Evolutionary conservation across 2,113 vertebrate species (phyloP).

Genomic region (Heteronetta atricapilla): DNA sequence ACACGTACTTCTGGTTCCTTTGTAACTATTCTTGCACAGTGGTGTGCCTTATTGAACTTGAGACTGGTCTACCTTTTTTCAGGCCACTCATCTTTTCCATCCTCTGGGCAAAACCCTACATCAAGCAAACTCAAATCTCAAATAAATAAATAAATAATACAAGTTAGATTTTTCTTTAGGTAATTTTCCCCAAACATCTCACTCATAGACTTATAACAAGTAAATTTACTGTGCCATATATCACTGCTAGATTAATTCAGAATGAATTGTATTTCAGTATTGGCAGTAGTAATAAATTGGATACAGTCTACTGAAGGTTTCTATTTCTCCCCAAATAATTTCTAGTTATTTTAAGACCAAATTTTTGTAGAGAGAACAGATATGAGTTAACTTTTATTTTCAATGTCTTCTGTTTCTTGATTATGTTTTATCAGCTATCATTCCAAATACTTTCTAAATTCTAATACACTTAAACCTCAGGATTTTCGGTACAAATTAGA

Average conservation of each 20-base stretch:
- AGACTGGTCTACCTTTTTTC: background rate
- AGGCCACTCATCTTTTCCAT: background rate
- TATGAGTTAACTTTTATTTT: background rate
- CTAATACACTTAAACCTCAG: background rate
- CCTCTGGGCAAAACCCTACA: background rate
- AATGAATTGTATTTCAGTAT: background rate
- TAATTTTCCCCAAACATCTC: background rate
- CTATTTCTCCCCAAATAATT: background rate
- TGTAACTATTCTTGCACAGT: background rate
- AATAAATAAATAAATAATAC: background rate
- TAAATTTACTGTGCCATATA: background rate
- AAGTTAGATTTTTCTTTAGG: constrained; percentile 7
- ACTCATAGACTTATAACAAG: constrained; percentile 7
- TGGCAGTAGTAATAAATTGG: background rate
- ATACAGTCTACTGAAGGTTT: background rate
- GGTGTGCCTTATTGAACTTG: background rate
- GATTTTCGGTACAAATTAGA: background rate
- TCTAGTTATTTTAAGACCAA: background rate
- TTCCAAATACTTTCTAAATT: background rate
- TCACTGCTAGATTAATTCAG: background rate
- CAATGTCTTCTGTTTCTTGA: background rate
- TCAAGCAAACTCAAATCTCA: background rate
- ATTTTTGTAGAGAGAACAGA: background rate
- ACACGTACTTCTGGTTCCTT: background rate
- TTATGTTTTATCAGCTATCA: background rate